Evolutionary conservation across 2,797 vertebrate genomes (phyloP).

Genomic region (Hydrocynus forskahlii): DNA sequence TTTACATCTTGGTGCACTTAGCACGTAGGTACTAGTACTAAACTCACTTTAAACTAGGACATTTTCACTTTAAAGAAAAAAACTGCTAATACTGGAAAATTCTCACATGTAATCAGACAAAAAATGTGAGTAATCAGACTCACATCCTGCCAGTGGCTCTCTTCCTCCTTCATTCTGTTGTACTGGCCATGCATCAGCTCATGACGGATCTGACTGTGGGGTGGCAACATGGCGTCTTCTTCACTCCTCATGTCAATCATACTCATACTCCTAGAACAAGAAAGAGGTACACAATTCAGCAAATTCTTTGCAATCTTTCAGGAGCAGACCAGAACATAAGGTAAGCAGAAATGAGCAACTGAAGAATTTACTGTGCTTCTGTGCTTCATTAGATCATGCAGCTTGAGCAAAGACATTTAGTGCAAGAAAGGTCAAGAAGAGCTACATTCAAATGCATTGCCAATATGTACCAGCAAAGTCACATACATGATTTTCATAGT

Average conservation of each 20-base stretch:
- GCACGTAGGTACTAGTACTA: too few relatives aligned
- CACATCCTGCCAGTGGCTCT: conserved; percentile 96
- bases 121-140: too few relatives aligned
- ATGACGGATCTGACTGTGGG: conserved; percentile 91
- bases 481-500: neutral
- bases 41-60: too few relatives aligned
- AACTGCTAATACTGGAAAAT: too few relatives aligned
- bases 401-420: neutral
- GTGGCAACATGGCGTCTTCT: conserved; percentile 81
- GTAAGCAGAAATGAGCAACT: neutral
- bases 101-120: too few relatives aligned
- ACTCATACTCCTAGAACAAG: conserved; percentile 85
- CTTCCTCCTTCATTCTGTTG: conserved; percentile 90
- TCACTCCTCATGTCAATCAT: conserved; percentile 95
- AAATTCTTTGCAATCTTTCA: neutral
- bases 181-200: conserved; percentile 91
- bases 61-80: too few relatives aligned
- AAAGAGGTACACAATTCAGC: neutral
- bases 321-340: neutral
- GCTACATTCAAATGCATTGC: neutral
- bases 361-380: neutral
- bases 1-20: too few relatives aligned
- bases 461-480: neutral
- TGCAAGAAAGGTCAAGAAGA: conserved; percentile 11
- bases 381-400: conserved; percentile 30